Percentiles rank a stretch among this genome's conserved stretches.
phyloP scores from a whole-genome alignment of 2,113 vertebrate species.

The Caloenas nicobarica region DNA sequence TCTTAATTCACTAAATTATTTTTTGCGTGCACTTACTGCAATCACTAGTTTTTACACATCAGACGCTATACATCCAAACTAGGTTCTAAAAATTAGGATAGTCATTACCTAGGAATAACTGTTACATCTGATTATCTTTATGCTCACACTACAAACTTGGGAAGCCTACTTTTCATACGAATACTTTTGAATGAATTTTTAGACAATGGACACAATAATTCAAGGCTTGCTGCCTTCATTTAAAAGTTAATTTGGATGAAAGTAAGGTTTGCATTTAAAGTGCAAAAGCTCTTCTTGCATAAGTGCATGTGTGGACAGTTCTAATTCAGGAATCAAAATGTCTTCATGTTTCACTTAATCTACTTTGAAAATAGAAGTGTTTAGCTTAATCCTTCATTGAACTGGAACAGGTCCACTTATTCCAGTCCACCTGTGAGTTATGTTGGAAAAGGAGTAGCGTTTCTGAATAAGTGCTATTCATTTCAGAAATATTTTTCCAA shows the following conservation, averaged over 20 bases:
- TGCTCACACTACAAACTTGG: not conserved
- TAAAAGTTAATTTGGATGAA: conserved; percentile 38
- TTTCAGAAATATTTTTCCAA: conserved; percentile 20
- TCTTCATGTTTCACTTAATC: conserved; percentile 45
- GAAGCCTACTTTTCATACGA: not conserved
- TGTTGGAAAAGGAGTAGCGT: not conserved
- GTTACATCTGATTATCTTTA: not conserved
- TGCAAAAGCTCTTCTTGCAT: not conserved
- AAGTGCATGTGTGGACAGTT: conserved; percentile 9
- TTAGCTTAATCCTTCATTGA: conserved; percentile 51
- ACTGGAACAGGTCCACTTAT: conserved; percentile 2
- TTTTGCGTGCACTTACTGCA: not conserved
- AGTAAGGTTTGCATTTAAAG: conserved; percentile 30
- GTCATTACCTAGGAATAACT: not conserved
- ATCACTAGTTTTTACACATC: not conserved
- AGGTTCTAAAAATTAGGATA: not conserved
- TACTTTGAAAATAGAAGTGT: conserved; percentile 29
- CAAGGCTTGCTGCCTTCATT: not conserved
- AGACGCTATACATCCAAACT: not conserved
- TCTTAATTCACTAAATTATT: not conserved
- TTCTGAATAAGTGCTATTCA: not conserved
- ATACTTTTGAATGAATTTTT: not conserved
- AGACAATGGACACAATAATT: not conserved
- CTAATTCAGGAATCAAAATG: conserved; percentile 7
- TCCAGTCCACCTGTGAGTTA: not conserved